Evolutionary conservation across 2,797 vertebrate species (phyloP), one percentile per base, ranked within the genome.

Genomic region (Diceros bicornis): DNA sequence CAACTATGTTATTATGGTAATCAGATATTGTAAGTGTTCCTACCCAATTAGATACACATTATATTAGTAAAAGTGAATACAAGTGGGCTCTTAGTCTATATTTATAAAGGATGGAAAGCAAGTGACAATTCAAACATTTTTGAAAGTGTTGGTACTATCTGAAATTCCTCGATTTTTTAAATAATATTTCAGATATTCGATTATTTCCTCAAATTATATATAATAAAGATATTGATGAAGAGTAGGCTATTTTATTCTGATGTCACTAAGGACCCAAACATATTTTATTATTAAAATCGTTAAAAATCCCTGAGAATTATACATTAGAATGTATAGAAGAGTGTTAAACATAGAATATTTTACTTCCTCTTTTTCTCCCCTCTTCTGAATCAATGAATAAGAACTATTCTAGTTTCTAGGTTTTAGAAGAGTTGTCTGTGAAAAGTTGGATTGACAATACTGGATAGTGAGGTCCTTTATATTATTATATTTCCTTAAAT

Each of bases 401-500:
- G 68, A 92, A 94, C 98, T 89, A 86, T 96, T 97, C 97, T 96
- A 83, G 91, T 98, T 98, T 91, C 10, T 77, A 84, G 5, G 1
- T 82, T 83, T 98, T 97, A 96, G 92, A 98, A 91, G 85, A 96
- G 94, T 96, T 82, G 86, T 95, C 87, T 96, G 32, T 97, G 87
- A 84, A 98, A 98, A 92, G 57, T 90, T 97, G 86, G 34, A 96
- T 97, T 97, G 89, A 97, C 96, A 98, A 91, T 96, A 91, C 37
- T 34, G 25, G 74, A 98, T 68, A 97, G 37, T 90, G 79, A 98
- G 82, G 92, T 93, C 69, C 78, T 97, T 98, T 95, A 94, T 97
- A 59, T 59, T 61, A 97, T 96, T 97, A 96, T 86, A 97, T 98
- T 98, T 97, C 62, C 95, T 98, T 95, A 97, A 90, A 95, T 96